Evolutionary conservation across 2,888 invertebrate genomes (phyloP).

Genomic region (Brachypalpus laphriformis): DNA sequence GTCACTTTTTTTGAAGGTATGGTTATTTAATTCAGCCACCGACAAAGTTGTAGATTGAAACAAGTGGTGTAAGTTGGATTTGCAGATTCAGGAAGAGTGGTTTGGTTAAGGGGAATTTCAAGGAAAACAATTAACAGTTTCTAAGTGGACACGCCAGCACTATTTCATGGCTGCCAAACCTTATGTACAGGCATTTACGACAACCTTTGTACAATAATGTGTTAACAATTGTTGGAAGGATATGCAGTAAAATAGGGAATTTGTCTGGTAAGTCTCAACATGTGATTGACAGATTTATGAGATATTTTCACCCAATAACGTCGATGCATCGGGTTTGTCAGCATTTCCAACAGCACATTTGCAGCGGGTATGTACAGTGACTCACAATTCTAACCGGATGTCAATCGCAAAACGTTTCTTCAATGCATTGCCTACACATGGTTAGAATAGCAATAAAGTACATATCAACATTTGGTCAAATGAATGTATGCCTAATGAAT

Average conservation of each 20-base stretch:
- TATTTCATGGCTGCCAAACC: background rate
- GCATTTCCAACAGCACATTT: no score
- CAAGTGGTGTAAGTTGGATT: slow-evolving; percentile 5
- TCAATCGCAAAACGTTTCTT: no score
- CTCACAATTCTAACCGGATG: no score
- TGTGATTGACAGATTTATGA: background rate
- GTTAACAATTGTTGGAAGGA: no score
- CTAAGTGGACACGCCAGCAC: background rate
- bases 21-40: slow-evolving; percentile 20
- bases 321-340: no score
- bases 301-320: no score
- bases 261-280: no score
- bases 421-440: no score
- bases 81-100: slow-evolving; percentile 3
- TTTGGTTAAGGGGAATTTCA: background rate
- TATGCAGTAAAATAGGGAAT: background rate
- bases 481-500: no score
- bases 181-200: background rate
- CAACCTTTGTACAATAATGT: background rate
- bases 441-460: no score
- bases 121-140: background rate
- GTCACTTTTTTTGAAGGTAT: background rate
- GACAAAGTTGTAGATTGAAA: background rate
- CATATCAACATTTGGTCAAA: no score
- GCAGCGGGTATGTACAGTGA: no score